These are phyloP conservation scores for Xenopus tropicalis DNA, from an alignment of 2,113 vertebrate genomes.

Conservation along the genomic window DNA sequence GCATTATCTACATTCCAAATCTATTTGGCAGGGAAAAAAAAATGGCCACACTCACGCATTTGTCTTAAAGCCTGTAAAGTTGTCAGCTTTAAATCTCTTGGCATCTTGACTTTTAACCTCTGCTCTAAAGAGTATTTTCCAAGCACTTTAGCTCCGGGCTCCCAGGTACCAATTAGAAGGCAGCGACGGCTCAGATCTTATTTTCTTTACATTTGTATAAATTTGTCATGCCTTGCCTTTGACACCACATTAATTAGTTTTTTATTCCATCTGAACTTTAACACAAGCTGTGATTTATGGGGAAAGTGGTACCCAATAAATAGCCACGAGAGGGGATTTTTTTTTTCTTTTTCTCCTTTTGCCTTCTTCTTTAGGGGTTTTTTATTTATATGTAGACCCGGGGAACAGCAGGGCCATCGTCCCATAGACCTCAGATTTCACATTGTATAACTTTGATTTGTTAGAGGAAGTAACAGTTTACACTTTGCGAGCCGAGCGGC, in stretches of 20 bases:
- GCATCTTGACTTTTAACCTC: conserved; percentile 49
- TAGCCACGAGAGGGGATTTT: conserved; percentile 35
- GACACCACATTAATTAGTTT: conserved; percentile 47
- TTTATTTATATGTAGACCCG: conserved; percentile 47
- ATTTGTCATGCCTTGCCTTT: conserved; percentile 45
- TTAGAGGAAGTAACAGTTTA: conserved; percentile 61
- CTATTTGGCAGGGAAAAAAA: conserved; percentile 21
- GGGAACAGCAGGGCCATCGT: conserved; percentile 46
- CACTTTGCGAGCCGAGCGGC: conserved; percentile 53
- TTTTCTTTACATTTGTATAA: conserved; percentile 44
- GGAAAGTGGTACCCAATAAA: conserved; percentile 38
- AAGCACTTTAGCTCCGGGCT: conserved; percentile 42
- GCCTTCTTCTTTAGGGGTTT: conserved; percentile 3
- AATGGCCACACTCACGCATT: neutral
- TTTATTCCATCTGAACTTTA: conserved; percentile 46
- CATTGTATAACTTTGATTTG: conserved; percentile 53
- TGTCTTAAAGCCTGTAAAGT: conserved; percentile 42
- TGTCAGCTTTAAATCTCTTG: conserved; percentile 34
- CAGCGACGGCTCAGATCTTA: conserved; percentile 47
- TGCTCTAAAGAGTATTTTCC: conserved; percentile 45
- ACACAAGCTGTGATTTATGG: conserved; percentile 41
- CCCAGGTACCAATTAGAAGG: conserved; percentile 43
- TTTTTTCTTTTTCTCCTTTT: conserved; percentile 1
- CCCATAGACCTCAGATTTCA: conserved; percentile 51
- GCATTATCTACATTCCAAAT: conserved; percentile 29